Evolutionary conservation across 2,888 invertebrate genomes (phyloP), one percentile per base, ranked within the genome.

Genomic region (Xylota sylvarum): DNA sequence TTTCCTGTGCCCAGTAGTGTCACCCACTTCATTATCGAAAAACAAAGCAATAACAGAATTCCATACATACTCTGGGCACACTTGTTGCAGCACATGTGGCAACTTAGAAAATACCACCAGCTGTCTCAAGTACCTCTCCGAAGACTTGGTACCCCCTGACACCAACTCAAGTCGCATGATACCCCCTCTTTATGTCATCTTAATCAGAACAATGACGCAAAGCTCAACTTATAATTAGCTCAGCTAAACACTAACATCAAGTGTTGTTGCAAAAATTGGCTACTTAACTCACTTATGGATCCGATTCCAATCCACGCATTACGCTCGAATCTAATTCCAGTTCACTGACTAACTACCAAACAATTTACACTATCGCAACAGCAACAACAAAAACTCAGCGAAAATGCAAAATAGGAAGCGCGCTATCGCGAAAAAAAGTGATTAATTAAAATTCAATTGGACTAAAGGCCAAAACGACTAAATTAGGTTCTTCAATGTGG

Each of bases 281-380:
- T 40, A 48, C 67, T 69, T 69, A 40, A 14, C 6, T 40, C 67
- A 69, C 67, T 55, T 55, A 46, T 46, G 9, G 35, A 30, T 10
- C 32, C 64, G 35, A 37, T 50, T 35, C 10, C 23, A 67, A 35
- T 55, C 14, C 37, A 50, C 60, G 50, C 40, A 58, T 76, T 30
- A 67, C 62, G 55, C 46, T 46, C 46, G n/a, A 43, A 27, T 55
- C 27, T 48, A 43, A 40, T 56, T 56, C 77, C 48, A 78, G 58
- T 60, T 67, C 14, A 48, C 43, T 78, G 78, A 78, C 72, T 83
- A 83, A 78, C 58, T 60, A 17, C 64, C 43, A 60, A 82, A 69
- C 35, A 19, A 56, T 76, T 46, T 58, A 48, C 17, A 23, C 40
- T 30, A 14, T 5, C 43, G 14, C 43, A 12, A 4, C 9, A 5